These are phyloP conservation scores for Vicugna pacos DNA, from an alignment of 2,113 vertebrate genomes.

Conservation along the genomic window DNA sequence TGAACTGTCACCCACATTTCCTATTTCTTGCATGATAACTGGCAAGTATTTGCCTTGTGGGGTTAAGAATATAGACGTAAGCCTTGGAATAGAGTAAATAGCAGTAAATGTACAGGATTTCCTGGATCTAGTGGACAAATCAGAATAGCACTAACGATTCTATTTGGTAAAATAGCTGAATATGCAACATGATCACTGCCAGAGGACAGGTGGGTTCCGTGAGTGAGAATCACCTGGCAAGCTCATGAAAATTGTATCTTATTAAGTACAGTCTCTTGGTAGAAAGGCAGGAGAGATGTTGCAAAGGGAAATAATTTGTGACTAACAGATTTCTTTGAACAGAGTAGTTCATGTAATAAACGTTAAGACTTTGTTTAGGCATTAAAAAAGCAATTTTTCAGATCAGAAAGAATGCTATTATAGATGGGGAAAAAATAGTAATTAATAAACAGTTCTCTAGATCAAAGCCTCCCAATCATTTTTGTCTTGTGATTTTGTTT, in stretches of 20 bases:
- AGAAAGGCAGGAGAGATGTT: background rate
- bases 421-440: background rate
- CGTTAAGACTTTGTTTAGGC: background rate
- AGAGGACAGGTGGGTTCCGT: background rate
- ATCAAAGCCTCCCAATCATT: background rate
- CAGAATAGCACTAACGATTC: background rate
- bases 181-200: background rate
- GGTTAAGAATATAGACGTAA: background rate
- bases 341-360: background rate
- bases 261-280: background rate
- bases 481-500: constrained; percentile 33
- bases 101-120: background rate
- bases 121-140: background rate
- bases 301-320: constrained; percentile 32
- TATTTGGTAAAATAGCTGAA: constrained; percentile 3
- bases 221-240: background rate
- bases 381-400: constrained; percentile 32
- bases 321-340: constrained; percentile 42
- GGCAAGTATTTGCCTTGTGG: background rate
- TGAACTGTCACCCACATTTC: background rate
- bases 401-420: constrained; percentile 6
- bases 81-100: constrained; percentile 32
- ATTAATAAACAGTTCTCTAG: background rate
- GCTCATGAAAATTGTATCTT: constrained; percentile 29
- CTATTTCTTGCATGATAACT: background rate